Conservation (phyloP, 2,888 invertebrate genomes). For the Biston stratarius region DNA sequence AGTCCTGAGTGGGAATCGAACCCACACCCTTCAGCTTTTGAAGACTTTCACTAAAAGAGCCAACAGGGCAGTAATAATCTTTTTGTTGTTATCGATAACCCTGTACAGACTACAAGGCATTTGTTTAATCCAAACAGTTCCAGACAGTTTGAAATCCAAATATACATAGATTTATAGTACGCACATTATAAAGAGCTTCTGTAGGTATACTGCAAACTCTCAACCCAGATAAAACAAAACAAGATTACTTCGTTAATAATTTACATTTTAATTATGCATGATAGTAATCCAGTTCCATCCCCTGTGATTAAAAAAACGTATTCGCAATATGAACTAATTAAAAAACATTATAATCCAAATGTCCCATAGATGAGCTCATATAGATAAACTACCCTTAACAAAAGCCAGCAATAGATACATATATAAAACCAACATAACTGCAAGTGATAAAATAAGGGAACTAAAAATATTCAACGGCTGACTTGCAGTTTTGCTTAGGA, state of each 20-base stretch:
- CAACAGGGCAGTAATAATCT: too few species aligned
- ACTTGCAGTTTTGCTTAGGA: background rate
- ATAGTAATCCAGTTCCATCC: slow-evolving; percentile 18
- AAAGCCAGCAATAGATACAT: slow-evolving; percentile 25
- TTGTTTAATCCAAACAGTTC: too few species aligned
- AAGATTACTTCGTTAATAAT: slow-evolving; percentile 1
- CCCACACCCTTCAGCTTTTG: too few species aligned
- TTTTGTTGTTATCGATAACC: too few species aligned
- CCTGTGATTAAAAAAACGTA: slow-evolving; percentile 15
- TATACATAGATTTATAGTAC: too few species aligned
- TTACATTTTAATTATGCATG: slow-evolving; percentile 10
- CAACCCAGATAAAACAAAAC: too few species aligned
- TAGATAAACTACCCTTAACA: slow-evolving; percentile 21
- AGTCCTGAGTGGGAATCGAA: too few species aligned
- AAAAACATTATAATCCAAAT: slow-evolving; percentile 54
- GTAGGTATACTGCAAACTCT: background rate
- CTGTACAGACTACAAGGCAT: too few species aligned
- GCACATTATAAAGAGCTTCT: too few species aligned
- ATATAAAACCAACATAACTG: background rate
- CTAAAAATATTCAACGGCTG: background rate
- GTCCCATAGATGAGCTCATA: slow-evolving; percentile 34
- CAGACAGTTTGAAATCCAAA: too few species aligned
- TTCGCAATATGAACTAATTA: slow-evolving; percentile 46
- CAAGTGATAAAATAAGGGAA: background rate
- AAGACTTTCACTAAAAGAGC: too few species aligned